Conservation (phyloP, 2,797 vertebrate species). For the Oryzias dopingdopingensis region DNA sequence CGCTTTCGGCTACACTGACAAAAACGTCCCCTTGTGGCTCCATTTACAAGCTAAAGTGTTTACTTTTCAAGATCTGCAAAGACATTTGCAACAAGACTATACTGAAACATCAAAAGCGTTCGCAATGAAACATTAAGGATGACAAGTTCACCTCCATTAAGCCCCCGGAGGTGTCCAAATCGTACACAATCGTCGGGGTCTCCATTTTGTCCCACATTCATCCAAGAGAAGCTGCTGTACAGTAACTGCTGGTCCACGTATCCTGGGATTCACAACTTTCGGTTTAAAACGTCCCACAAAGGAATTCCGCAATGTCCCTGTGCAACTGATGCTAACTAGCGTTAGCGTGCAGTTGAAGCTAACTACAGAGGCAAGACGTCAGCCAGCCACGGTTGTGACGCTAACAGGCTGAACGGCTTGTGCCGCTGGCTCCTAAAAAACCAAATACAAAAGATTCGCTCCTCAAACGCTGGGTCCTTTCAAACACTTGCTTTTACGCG, state of each 20-base stretch:
- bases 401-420: conserved; percentile 31
- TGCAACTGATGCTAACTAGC: conserved; percentile 30
- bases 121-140: neutral
- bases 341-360: conserved; percentile 58
- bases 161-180: conserved; percentile 96
- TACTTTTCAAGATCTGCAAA: neutral
- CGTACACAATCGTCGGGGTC: conserved; percentile 98
- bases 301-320: conserved; percentile 7
- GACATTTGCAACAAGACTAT: neutral
- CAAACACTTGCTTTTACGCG: conserved; percentile 3
- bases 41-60: conserved; percentile 2
- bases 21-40: conserved; percentile 33
- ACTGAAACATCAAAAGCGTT: neutral
- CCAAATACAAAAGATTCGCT: conserved; percentile 6
- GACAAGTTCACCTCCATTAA: conserved; percentile 90
- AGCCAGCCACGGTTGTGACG: conserved; percentile 72
- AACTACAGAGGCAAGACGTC: conserved; percentile 56
- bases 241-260: conserved; percentile 5
- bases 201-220: conserved; percentile 99
- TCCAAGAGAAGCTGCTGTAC: conserved; percentile 64
- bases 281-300: conserved; percentile 5
- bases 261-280: conserved; percentile 3
- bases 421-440: conserved; percentile 16
- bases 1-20: conserved; percentile 5
- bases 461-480: conserved; percentile 3